These are phyloP conservation scores for Drosophila neonasuta DNA, from an alignment of 2,888 invertebrate genomes.

Conservation along the genomic window DNA sequence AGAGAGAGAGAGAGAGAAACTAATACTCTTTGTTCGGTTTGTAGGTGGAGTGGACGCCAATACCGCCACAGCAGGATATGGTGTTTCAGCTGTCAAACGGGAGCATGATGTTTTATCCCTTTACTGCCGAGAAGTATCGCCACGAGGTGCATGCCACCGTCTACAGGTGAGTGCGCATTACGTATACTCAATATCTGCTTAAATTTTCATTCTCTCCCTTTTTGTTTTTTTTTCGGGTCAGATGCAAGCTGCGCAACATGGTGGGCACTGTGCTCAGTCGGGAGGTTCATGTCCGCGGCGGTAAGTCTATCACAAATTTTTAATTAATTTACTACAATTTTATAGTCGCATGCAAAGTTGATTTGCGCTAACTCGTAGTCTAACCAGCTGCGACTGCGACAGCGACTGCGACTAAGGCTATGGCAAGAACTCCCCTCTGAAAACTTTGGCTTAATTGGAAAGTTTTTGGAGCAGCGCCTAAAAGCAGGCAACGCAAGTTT, in stretches of 20 bases:
- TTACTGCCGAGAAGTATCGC: slow-evolving; percentile 90
- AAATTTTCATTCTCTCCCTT: not conserved
- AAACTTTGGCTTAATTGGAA: slow-evolving; percentile 70
- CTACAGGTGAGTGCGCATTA: slow-evolving; percentile 85
- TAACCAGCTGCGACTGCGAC: slow-evolving; percentile 2
- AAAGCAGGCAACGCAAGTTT: slow-evolving; percentile 70
- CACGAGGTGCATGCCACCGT: slow-evolving; percentile 92
- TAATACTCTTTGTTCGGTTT: slow-evolving; percentile 1
- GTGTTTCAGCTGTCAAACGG: slow-evolving; percentile 91
- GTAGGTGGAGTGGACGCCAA: slow-evolving; percentile 90
- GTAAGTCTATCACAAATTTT: slow-evolving; percentile 84
- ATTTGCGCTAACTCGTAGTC: slow-evolving; percentile 57
- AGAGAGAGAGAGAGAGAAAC: slow-evolving; percentile 12
- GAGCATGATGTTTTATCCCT: slow-evolving; percentile 92
- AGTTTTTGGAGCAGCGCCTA: slow-evolving; percentile 64
- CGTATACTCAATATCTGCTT: slow-evolving; percentile 36
- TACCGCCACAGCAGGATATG: slow-evolving; percentile 86
- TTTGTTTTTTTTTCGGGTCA: slow-evolving; percentile 32
- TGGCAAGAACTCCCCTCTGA: not conserved
- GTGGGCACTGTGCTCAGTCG: slow-evolving; percentile 91
- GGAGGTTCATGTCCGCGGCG: slow-evolving; percentile 93
- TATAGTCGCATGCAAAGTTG: slow-evolving; percentile 58
- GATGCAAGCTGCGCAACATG: slow-evolving; percentile 86
- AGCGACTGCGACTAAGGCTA: slow-evolving; percentile 1
- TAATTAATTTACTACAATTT: slow-evolving; percentile 60